These are phyloP conservation scores for Chromis chromis DNA, from an alignment of 2,797 vertebrate species.

Conservation along the genomic window DNA sequence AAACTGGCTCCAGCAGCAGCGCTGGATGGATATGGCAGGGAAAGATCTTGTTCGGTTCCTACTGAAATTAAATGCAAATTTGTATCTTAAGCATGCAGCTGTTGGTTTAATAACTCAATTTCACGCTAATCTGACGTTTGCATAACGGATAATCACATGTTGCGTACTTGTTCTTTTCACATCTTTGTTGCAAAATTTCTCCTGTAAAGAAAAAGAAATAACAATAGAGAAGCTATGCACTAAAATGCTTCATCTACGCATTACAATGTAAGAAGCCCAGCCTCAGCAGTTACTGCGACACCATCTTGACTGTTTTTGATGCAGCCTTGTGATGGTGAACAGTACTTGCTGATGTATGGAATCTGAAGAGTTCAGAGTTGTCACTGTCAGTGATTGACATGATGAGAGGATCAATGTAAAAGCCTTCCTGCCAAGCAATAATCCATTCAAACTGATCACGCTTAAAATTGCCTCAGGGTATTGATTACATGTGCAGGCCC, in stretches of 20 bases:
- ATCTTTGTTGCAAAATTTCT: neutral
- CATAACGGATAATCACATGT: neutral
- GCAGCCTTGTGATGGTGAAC: slow-evolving; percentile 42
- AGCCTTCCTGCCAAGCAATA: slow-evolving; percentile 82
- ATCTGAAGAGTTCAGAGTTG: slow-evolving; percentile 77
- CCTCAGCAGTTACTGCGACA: slow-evolving; percentile 58
- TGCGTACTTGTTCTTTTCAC: neutral
- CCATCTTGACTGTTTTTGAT: slow-evolving; percentile 60
- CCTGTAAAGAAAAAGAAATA: neutral
- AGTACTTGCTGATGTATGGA: slow-evolving; percentile 76
- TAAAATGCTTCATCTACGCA: slow-evolving; percentile 39
- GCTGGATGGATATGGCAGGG: slow-evolving; percentile 26
- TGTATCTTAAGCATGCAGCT: slow-evolving; percentile 13
- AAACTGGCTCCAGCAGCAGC: slow-evolving; percentile 45
- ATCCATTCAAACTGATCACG: slow-evolving; percentile 84
- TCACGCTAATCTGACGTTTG: slow-evolving; percentile 7
- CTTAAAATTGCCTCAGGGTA: slow-evolving; percentile 81
- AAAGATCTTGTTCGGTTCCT: slow-evolving; percentile 30
- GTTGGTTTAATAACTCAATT: slow-evolving; percentile 17
- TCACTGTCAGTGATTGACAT: slow-evolving; percentile 83
- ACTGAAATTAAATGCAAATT: slow-evolving; percentile 27
- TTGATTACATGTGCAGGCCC: slow-evolving; percentile 77
- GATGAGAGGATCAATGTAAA: slow-evolving; percentile 82
- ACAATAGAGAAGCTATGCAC: neutral
- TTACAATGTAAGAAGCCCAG: slow-evolving; percentile 28